Base-by-base conservation (phyloP, 2,797 vertebrate species). In the Orestias chungarensis region DNA sequence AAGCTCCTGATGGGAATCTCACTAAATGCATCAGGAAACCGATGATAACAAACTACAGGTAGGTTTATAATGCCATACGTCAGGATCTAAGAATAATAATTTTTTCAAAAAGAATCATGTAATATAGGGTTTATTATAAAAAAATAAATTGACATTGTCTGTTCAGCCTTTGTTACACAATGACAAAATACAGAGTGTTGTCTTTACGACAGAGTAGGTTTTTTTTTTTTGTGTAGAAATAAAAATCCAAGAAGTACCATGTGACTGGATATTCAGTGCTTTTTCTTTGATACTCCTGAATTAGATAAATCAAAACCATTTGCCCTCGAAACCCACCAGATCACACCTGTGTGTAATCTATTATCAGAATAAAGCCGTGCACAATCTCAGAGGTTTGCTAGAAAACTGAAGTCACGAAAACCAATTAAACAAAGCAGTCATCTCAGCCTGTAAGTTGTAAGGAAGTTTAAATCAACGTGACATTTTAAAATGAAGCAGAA, bases 1-100 rank as follows among this genome's bases (percentile, higher is more conserved):
- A 94, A 8, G 93, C 89, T 88, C 95, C 95, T 3, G 64, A 89
- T 64, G 92, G 91, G 70, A 83, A 64, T 0, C 79, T 90, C 79
- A 92, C 93, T 3, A 93, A 94, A 62, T 93, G 93, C 57, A 71
- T 1, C 0, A 73, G 54, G 33, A 40, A 89, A 0, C 2, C 0
- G 0, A 65, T 61, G 80, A 83, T 80, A 17, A 79, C 88, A 43
- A 84, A 80, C 64, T 87, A 90, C 64, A 90, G 88, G 92, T 93
- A 85, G 52, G 0, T 64, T 25, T 17, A 29, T 25, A 14, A 68
- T 46, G 44, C 15, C 17, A 7, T 64, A 23, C 20, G 61, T 46
- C 18, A 12, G 8, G 6, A 47, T 43, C 23, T 55, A 8, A 23
- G 27, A 20, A 52, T 27, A 52, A 38, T 6, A 0, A 38, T 33